These are phyloP conservation scores for Rhorus exstirpatorius DNA, from an alignment of 2,888 invertebrate species.

Conservation along the genomic window DNA sequence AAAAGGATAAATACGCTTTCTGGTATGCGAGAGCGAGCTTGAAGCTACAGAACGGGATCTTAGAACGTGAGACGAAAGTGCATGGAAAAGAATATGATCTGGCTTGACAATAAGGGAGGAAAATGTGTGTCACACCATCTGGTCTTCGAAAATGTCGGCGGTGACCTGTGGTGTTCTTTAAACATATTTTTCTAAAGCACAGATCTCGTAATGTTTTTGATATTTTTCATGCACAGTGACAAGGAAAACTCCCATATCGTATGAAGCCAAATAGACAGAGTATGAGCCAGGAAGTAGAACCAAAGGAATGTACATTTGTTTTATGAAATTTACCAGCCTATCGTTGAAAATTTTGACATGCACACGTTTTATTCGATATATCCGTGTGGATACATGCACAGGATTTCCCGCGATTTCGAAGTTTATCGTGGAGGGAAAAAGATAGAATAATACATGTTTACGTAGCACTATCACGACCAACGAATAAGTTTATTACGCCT, in stretches of 20 bases:
- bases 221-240: neutral
- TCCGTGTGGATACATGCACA: no score
- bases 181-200: neutral
- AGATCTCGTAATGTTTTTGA: neutral
- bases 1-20: neutral
- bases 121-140: neutral
- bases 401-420: conserved; percentile 8
- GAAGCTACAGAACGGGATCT: neutral
- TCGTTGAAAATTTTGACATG: neutral
- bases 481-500: conserved; percentile 45
- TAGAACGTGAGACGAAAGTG: neutral
- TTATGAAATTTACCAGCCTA: neutral
- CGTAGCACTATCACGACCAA: conserved; percentile 40
- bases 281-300: no score
- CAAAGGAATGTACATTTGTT: no score
- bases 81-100: neutral
- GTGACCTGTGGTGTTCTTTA: neutral
- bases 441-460: conserved; percentile 33
- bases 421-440: neutral
- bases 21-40: conserved; percentile 4
- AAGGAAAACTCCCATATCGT: neutral
- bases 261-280: neutral
- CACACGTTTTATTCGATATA: neutral
- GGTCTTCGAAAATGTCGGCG: neutral
- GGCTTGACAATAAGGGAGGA: neutral